Evolutionary conservation across 2,888 invertebrate genomes (phyloP).

Genomic region (Drosophila algonquin): DNA sequence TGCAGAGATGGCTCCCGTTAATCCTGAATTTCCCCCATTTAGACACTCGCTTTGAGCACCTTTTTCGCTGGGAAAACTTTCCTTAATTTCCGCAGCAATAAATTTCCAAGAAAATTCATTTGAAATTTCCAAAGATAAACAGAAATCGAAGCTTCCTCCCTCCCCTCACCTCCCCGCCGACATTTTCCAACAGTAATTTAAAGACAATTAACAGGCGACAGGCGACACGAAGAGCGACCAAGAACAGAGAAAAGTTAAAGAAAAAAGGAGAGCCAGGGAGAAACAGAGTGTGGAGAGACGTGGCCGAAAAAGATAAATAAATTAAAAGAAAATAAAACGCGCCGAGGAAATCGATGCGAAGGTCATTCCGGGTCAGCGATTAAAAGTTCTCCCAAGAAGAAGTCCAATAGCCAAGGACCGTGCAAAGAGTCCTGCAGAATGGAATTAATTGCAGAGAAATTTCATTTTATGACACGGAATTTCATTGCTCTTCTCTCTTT

Average conservation of each 20-base stretch:
- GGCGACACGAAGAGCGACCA: slow-evolving; percentile 35
- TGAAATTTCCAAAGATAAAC: slow-evolving; percentile 41
- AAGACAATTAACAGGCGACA: slow-evolving; percentile 48
- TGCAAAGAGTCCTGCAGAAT: slow-evolving; percentile 11
- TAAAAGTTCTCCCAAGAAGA: slow-evolving; percentile 32
- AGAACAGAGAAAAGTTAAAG: slow-evolving; percentile 5
- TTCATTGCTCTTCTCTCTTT: slow-evolving; percentile 9
- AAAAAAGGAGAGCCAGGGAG: slow-evolving; percentile 4
- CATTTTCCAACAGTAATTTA: slow-evolving; percentile 28
- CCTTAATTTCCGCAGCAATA: slow-evolving; percentile 31
- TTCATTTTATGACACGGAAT: slow-evolving; percentile 38
- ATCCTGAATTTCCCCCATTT: neutral
- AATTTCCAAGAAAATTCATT: slow-evolving; percentile 34
- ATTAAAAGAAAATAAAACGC: slow-evolving; percentile 39
- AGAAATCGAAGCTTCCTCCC: slow-evolving; percentile 20
- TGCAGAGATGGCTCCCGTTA: slow-evolving; percentile 22
- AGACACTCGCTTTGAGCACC: neutral
- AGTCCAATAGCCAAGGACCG: neutral
- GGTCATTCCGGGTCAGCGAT: slow-evolving; percentile 40
- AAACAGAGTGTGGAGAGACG: neutral
- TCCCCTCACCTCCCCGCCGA: slow-evolving; percentile 8
- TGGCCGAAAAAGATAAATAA: slow-evolving; percentile 38
- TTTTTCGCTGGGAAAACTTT: neutral
- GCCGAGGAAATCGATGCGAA: slow-evolving; percentile 40
- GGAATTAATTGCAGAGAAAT: slow-evolving; percentile 49